Conservation (phyloP, 1,140 invertebrate species). For the honey bee (Apis mellifera) region Amel_HAv3.1 CM009934.2:2509501-2510000, state of each 20-base stretch:
- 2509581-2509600: no score
- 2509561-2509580: no score
- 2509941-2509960: slow-evolving; percentile 74
- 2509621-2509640: slow-evolving; percentile 3
- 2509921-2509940: slow-evolving; percentile 76
- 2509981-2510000: slow-evolving; percentile 75
- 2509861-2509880: slow-evolving; percentile 32
- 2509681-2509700: neutral
- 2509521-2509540: no score
- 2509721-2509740: neutral
- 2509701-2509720: slow-evolving; percentile 14
- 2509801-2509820: slow-evolving; percentile 1
- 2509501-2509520: no score
- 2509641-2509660: slow-evolving; percentile 49
- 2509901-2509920: slow-evolving; percentile 78
- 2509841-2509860: neutral
- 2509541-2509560: no score
- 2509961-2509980: slow-evolving; percentile 80
- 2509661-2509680: slow-evolving; percentile 26
- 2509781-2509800: neutral
- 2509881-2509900: slow-evolving; percentile 72
- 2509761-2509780: neutral
- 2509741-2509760: neutral
- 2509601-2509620: no score
- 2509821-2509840: neutral